These are phyloP conservation scores for Pherbina coryleti DNA, from an alignment of 2,888 invertebrate genomes.

Conservation along the genomic window DNA sequence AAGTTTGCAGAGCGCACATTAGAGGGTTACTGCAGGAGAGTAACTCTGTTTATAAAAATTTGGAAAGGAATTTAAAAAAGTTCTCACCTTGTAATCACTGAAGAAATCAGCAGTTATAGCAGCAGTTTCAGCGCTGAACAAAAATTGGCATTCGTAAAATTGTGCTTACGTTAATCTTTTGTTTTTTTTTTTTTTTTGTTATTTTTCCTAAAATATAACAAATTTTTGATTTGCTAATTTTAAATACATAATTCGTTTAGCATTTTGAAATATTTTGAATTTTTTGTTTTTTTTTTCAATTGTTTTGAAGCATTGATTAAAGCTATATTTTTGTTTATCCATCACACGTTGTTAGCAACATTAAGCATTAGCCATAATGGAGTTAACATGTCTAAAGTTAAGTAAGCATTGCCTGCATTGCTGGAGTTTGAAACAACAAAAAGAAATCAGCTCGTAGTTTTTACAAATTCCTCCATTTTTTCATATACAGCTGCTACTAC, in stretches of 20 bases:
- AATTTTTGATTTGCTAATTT: no score
- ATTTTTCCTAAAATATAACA: background rate
- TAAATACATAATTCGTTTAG: no score
- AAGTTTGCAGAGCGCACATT: background rate
- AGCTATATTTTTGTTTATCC: conserved; percentile 44
- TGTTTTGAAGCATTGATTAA: conserved; percentile 43
- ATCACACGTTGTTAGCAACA: conserved; percentile 40
- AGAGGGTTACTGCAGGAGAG: background rate
- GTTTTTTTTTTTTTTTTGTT: conserved; percentile 16
- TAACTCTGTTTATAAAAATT: background rate
- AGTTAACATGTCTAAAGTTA: background rate
- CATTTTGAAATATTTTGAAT: background rate
- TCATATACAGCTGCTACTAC: conserved; percentile 13
- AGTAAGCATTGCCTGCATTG: background rate
- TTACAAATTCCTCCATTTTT: conserved; percentile 17
- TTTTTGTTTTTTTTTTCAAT: conserved; percentile 16
- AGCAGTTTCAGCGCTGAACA: background rate
- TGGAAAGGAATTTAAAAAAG: background rate
- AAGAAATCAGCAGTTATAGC: background rate
- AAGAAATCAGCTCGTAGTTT: background rate
- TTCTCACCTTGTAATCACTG: background rate
- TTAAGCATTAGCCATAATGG: conserved; percentile 8
- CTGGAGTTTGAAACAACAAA: conserved; percentile 4
- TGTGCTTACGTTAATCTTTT: background rate
- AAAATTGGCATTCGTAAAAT: background rate